These are phyloP conservation scores for Hydra vulgaris DNA, from an alignment of 30 jellyfish, hydroid and myxozoan genomes.

Conservation along the genomic window DNA sequence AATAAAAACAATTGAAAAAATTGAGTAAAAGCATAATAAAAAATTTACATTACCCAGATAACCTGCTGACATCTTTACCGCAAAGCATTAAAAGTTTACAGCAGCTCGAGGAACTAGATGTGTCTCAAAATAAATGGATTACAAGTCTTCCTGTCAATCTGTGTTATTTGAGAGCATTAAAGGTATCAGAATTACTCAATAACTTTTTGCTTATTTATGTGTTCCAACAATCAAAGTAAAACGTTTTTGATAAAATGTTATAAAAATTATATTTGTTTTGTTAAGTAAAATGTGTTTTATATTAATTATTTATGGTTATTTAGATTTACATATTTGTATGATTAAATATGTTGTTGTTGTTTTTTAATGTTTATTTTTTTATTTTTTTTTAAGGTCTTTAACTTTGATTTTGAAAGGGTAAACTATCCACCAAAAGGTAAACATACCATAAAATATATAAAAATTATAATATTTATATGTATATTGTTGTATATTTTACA, in stretches of 20 bases:
- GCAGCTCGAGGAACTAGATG: slow-evolving; percentile 37
- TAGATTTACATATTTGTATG: too few species aligned
- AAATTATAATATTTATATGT: neutral
- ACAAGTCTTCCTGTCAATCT: slow-evolving; percentile 55
- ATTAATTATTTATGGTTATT: too few species aligned
- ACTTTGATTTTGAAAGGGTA: slow-evolving; percentile 30
- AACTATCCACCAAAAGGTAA: slow-evolving; percentile 64
- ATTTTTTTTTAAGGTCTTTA: slow-evolving; percentile 21
- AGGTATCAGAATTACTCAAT: neutral
- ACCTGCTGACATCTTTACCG: slow-evolving; percentile 45
- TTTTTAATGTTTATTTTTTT: too few species aligned
- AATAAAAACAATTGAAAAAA: too few species aligned
- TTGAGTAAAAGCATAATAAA: too few species aligned
- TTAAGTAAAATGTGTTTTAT: too few species aligned
- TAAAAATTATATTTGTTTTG: too few species aligned
- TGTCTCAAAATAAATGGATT: slow-evolving; percentile 41
- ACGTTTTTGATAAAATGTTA: neutral
- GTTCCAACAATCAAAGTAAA: neutral
- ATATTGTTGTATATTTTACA: neutral
- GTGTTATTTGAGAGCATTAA: slow-evolving; percentile 34
- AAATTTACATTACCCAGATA: slow-evolving; percentile 36
- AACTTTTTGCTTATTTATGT: neutral
- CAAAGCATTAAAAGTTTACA: slow-evolving; percentile 43
- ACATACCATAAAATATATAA: neutral
- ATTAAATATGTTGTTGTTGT: neutral